Percentiles rank a stretch among this genome's conserved stretches.
These are phyloP conservation scores for Pangasianodon hypophthalmus DNA, from an alignment of 2,113 vertebrate species.

Conservation along the genomic window DNA sequence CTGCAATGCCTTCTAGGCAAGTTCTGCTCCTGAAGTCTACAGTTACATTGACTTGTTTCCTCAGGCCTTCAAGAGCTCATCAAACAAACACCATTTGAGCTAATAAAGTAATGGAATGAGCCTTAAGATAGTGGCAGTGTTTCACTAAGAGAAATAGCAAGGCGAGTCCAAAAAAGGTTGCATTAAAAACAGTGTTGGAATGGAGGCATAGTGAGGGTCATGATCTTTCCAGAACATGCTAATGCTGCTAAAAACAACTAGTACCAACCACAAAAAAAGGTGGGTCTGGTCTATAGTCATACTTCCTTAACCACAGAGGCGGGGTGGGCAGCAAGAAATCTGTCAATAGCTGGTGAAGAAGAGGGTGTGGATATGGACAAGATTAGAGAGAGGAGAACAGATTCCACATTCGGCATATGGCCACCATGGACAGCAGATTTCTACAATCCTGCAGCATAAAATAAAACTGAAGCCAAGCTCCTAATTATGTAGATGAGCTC, in stretches of 20 bases:
- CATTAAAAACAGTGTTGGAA: not conserved
- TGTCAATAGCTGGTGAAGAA: constrained; percentile 33
- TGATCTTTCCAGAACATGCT: constrained; percentile 8
- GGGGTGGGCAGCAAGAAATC: not conserved
- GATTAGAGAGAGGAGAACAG: not conserved
- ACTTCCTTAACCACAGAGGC: not conserved
- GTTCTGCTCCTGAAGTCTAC: not conserved
- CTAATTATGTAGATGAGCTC: not conserved
- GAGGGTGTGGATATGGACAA: not conserved
- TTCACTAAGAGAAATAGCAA: not conserved
- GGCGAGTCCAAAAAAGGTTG: not conserved
- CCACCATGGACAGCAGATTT: not conserved
- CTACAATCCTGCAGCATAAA: not conserved
- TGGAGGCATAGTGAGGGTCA: not conserved
- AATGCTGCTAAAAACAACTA: constrained; percentile 18
- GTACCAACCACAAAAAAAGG: constrained; percentile 1
- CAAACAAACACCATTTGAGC: not conserved
- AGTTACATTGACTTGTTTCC: not conserved
- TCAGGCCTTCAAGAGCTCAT: not conserved
- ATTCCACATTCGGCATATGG: not conserved
- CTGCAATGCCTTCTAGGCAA: constrained; percentile 1
- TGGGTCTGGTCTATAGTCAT: constrained; percentile 6
- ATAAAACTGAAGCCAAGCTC: not conserved
- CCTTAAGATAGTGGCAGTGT: not conserved
- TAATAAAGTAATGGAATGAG: not conserved